phyloP scores from a whole-genome alignment of 2,113 vertebrate genomes.

The Pycnonotus jocosus region DNA sequence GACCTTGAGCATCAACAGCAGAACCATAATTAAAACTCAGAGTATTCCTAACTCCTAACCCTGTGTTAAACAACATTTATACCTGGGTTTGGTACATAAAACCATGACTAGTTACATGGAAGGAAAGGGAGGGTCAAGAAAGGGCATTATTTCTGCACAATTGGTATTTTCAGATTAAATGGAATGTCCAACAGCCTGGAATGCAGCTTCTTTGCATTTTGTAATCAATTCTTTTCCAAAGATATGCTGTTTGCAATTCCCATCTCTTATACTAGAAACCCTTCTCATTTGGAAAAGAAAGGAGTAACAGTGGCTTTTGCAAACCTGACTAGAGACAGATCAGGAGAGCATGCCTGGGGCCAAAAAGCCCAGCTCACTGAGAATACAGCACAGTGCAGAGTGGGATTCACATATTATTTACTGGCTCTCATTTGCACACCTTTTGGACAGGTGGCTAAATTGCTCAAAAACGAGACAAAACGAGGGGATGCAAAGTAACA shows the following conservation, averaged over 20 bases:
- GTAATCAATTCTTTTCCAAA: background rate
- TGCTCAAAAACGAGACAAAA: conserved; percentile 68
- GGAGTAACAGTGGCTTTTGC: background rate
- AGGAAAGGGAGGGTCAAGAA: background rate
- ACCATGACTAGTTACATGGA: background rate
- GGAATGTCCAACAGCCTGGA: background rate
- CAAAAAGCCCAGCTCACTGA: conserved; percentile 13
- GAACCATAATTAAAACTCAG: conserved; percentile 63
- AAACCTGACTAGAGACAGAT: conserved; percentile 14
- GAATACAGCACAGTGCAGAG: background rate
- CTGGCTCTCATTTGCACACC: conserved; percentile 55
- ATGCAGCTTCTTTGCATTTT: background rate
- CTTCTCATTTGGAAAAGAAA: conserved; percentile 1
- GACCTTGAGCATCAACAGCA: conserved; percentile 44
- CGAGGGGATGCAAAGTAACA: conserved; percentile 63
- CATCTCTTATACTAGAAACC: background rate
- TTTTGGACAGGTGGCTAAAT: conserved; percentile 50
- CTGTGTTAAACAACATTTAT: conserved; percentile 52
- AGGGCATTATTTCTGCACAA: background rate
- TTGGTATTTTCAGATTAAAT: conserved; percentile 1
- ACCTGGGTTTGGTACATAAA: conserved; percentile 48
- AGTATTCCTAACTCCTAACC: conserved; percentile 58
- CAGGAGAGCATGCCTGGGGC: background rate
- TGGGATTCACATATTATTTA: background rate
- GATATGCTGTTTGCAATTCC: background rate